Evolutionary conservation across 37 sponge, comb jelly and placozoan genomes (phyloP).

Genomic region (Bolinopsis microptera): DNA sequence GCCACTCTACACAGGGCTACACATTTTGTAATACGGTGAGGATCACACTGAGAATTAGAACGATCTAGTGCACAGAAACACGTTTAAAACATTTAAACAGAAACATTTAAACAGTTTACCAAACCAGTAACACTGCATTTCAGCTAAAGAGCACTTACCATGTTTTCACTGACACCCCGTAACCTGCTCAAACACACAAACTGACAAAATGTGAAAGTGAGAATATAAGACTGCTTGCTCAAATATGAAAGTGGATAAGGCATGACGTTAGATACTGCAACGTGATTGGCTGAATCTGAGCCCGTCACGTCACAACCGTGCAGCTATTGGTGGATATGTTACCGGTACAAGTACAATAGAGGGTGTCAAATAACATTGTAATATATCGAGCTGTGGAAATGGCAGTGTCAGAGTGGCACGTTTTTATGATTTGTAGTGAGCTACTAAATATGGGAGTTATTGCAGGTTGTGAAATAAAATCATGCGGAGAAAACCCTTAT

Average conservation of each 20-base stretch:
- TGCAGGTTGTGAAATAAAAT: too few relatives aligned
- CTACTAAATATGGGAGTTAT: too few relatives aligned
- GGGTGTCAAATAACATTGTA: neutral
- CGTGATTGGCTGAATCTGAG: neutral
- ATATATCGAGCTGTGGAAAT: neutral
- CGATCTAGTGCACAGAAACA: too few relatives aligned
- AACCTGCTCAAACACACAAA: neutral
- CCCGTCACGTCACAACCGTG: neutral
- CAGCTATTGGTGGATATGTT: neutral
- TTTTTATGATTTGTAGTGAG: too few relatives aligned
- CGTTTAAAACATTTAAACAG: too few relatives aligned
- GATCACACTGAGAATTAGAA: too few relatives aligned
- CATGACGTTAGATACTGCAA: neutral
- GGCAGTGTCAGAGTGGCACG: neutral
- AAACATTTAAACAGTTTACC: too few relatives aligned
- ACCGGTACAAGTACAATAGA: neutral
- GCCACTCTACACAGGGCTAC: too few relatives aligned
- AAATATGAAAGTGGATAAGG: neutral
- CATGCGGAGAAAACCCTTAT: too few relatives aligned
- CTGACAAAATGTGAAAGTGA: neutral
- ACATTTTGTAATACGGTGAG: too few relatives aligned
- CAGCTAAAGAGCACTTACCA: too few relatives aligned
- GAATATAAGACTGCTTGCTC: neutral
- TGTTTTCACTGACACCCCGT: neutral
- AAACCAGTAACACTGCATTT: too few relatives aligned